Evolutionary conservation across 2,113 vertebrate genomes (phyloP).

Genomic region (Guaruba guarouba): DNA sequence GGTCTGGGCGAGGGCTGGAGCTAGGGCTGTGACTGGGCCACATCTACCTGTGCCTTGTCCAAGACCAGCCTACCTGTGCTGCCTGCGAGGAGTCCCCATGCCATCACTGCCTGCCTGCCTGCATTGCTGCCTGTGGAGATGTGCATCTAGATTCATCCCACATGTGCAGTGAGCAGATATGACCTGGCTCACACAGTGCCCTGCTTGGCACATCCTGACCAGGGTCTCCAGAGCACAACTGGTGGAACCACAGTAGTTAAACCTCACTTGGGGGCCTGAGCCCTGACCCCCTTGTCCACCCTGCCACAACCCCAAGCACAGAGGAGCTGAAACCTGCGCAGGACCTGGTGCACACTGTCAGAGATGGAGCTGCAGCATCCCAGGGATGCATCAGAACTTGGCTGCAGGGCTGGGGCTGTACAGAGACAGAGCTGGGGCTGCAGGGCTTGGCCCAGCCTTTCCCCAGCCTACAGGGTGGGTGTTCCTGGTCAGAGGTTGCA

Average conservation of each 20-base stretch:
- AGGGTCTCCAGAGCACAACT: not conserved
- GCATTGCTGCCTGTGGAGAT: accelerated
- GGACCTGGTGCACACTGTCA: accelerated
- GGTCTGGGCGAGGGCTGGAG: not conserved
- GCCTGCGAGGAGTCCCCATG: accelerated
- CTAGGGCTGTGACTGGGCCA: not conserved
- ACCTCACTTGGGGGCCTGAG: too few species aligned
- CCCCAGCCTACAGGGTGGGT: accelerated
- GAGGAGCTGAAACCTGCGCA: accelerated
- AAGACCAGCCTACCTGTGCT: accelerated
- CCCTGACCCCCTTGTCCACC: accelerated
- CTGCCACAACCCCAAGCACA: not conserved
- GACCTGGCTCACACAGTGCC: accelerated
- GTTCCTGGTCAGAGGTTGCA: not conserved
- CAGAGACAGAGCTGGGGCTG: accelerated
- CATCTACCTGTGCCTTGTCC: not conserved
- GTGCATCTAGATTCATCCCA: accelerated
- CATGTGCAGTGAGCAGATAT: accelerated
- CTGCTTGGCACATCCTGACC: accelerated
- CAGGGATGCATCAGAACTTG: not conserved
- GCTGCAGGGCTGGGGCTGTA: not conserved
- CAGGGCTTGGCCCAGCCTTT: not conserved
- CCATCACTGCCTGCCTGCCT: accelerated
- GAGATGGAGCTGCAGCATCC: not conserved
- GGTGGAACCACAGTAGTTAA: accelerated